Evolutionary conservation across 2,113 vertebrate genomes (phyloP), one percentile per base, ranked within the genome.

Genomic region (Istiophorus platypterus): DNA sequence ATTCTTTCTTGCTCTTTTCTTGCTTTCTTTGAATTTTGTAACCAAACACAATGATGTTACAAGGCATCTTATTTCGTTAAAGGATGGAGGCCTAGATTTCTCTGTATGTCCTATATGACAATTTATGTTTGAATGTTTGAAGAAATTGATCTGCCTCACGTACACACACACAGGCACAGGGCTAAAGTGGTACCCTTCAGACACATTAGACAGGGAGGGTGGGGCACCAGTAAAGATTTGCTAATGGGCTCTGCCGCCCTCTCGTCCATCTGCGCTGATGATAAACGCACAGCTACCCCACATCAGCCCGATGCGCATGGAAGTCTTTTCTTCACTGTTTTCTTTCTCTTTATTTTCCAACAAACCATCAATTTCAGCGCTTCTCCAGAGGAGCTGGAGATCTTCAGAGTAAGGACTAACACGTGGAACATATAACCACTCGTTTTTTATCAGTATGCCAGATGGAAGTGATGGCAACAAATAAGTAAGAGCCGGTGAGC

Each of bases 131-230:
- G n/a, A 66, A 56, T 69, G 61, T 66, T 61, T 31, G n/a, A 66
- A 63, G 12, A 22, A 34, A 49, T 20, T 45, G 34, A 42, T 29
- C 67, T 22, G 29, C 24, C 70, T n/a, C 26, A 61, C 61, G 47
- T 45, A 67, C 79, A 77, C 72, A 54, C 74, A 59, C 84, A 77
- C 63, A 81, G 62, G 78, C 73, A 72, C 39, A 83, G 79, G 78
- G 31, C 85, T 88, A 92, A 90, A 92, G 89, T 91, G 91, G 91
- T 90, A 80, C 89, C 84, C 91, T 89, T 91, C 83, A 89, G 88
- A 93, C 89, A 93, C 92, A 94, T 93, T 93, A 93, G 92, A 85
- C 88, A 85, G 88, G 85, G 90, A 92, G 93, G 93, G 93, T 93
- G 92, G 92, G 93, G 93, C 93, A 47, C 91, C 91, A 93, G 90